Conservation (phyloP, 1,140 invertebrate genomes). For the Rhizoglyphus robini region DNA sequence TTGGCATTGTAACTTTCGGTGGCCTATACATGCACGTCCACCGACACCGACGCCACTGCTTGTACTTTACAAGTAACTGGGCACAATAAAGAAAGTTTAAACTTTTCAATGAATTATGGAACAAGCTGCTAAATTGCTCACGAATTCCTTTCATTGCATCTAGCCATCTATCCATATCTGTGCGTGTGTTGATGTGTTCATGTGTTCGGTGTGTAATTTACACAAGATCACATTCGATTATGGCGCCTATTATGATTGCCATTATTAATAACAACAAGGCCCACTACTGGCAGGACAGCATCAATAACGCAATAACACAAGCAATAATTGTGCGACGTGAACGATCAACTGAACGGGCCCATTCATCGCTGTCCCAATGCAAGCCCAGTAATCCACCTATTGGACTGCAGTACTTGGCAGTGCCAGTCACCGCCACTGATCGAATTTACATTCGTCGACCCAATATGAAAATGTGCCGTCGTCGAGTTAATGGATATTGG, state of each 20-base stretch:
- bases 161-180: neutral
- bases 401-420: neutral
- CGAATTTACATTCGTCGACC: constrained; percentile 2
- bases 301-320: neutral
- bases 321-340: constrained; percentile 12
- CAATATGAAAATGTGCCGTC: neutral
- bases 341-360: neutral
- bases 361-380: neutral
- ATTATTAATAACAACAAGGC: constrained; percentile 10
- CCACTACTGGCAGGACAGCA: neutral
- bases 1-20: too few relatives aligned
- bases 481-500: neutral
- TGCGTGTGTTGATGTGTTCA: neutral
- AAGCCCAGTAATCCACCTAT: neutral
- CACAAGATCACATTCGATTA: constrained; percentile 14
- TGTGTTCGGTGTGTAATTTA: constrained; percentile 4
- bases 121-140: constrained; percentile 13
- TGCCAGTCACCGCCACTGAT: neutral
- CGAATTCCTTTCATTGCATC: constrained; percentile 2
- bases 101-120: constrained; percentile 15
- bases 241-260: neutral
- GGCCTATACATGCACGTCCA: too few relatives aligned
- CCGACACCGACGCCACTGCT: too few relatives aligned
- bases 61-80: too few relatives aligned
- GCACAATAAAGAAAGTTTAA: neutral